Evolutionary conservation across 2,113 vertebrate genomes (phyloP).

Genomic region (human (Homo sapiens)): GRCh38 chr9:78835501-78836000

Average conservation of each 20-base stretch:
- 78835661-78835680: neutral
- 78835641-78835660: conserved; percentile 29
- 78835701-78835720: conserved; percentile 43
- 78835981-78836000: neutral
- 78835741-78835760: conserved; percentile 39
- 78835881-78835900: neutral
- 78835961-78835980: neutral
- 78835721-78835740: neutral
- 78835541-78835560: conserved; percentile 44
- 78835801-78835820: neutral
- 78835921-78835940: conserved; percentile 17
- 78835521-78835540: neutral
- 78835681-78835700: conserved; percentile 40
- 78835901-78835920: neutral
- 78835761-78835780: neutral
- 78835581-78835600: neutral
- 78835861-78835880: neutral
- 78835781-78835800: neutral
- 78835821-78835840: neutral
- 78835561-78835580: neutral
- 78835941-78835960: neutral
- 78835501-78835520: neutral
- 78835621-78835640: conserved; percentile 14
- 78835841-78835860: conserved; percentile 39
- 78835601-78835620: neutral